These are phyloP conservation scores for Paraescarpia echinospica DNA, from an alignment of 1,140 invertebrate species.

Conservation along the genomic window DNA sequence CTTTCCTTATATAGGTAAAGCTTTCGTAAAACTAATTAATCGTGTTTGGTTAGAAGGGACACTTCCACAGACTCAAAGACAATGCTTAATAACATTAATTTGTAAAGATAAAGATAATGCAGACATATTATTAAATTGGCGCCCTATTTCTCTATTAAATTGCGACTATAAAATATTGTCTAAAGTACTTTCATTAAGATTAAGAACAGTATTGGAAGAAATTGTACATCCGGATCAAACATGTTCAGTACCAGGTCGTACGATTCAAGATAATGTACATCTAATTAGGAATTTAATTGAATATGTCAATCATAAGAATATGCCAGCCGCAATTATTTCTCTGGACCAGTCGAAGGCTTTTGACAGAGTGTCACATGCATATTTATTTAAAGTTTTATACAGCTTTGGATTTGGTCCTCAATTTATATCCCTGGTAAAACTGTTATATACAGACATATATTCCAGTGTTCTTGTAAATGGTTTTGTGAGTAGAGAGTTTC, in stretches of 20 bases:
- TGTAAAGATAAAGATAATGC: no score
- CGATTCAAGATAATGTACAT: not conserved
- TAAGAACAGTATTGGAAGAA: not conserved
- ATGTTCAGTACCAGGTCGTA: not conserved
- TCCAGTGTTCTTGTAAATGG: not conserved
- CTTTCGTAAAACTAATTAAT: no score
- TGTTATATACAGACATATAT: not conserved
- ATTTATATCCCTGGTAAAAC: not conserved
- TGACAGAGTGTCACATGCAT: not conserved
- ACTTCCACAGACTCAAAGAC: no score
- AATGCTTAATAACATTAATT: no score
- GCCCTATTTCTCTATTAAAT: not conserved
- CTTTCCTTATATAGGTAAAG: no score
- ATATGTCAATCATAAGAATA: not conserved
- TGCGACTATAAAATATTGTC: not conserved
- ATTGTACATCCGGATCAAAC: not conserved
- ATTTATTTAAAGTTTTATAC: not conserved
- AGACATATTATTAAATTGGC: no score
- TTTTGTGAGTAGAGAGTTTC: not conserved
- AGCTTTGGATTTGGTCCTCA: not conserved
- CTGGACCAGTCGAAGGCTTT: slow-evolving; percentile 9
- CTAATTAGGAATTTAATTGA: slow-evolving; percentile 8
- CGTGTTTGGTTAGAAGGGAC: no score
- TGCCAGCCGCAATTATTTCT: not conserved
- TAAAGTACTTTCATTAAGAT: not conserved